phyloP scores from a whole-genome alignment of 2,113 vertebrate genomes.

The Brachypteracias leptosomus region DNA sequence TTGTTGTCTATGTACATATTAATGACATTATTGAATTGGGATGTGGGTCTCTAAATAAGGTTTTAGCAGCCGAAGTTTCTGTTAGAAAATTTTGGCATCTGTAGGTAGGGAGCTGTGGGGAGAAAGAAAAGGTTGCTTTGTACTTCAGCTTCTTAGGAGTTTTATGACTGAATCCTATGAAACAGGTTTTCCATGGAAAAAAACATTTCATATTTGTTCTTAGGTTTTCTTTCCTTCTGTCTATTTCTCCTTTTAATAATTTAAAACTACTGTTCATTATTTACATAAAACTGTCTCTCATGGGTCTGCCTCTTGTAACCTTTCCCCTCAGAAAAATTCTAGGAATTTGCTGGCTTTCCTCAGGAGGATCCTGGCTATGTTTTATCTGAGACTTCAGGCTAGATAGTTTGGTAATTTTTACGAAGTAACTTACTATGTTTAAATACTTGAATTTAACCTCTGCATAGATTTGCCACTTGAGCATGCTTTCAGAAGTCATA shows the following conservation, averaged over 20 bases:
- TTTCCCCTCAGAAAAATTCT: slow-evolving; percentile 80
- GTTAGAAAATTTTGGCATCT: not conserved
- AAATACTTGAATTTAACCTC: slow-evolving; percentile 41
- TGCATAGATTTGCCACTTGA: slow-evolving; percentile 2
- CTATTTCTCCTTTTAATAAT: slow-evolving; percentile 71
- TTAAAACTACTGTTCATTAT: slow-evolving; percentile 80
- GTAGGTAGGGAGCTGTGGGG: not conserved
- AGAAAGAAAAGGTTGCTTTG: slow-evolving; percentile 32
- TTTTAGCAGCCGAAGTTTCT: slow-evolving; percentile 17
- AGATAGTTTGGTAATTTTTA: slow-evolving; percentile 35
- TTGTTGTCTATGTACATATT: not conserved
- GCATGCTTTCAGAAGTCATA: slow-evolving; percentile 2
- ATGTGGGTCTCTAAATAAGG: not conserved
- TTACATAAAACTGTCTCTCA: slow-evolving; percentile 76
- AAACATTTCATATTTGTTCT: slow-evolving; percentile 32
- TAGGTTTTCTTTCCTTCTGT: slow-evolving; percentile 40
- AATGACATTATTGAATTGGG: not conserved
- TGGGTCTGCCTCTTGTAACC: slow-evolving; percentile 76
- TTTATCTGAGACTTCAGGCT: slow-evolving; percentile 74
- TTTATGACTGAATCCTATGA: slow-evolving; percentile 54
- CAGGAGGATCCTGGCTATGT: slow-evolving; percentile 61
- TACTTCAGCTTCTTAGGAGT: slow-evolving; percentile 16
- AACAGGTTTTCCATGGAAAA: slow-evolving; percentile 61
- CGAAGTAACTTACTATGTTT: slow-evolving; percentile 37
- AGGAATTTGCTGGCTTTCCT: slow-evolving; percentile 79